These are phyloP conservation scores for Apodemia zela DNA, from an alignment of 2,888 invertebrate genomes.

Conservation along the genomic window DNA sequence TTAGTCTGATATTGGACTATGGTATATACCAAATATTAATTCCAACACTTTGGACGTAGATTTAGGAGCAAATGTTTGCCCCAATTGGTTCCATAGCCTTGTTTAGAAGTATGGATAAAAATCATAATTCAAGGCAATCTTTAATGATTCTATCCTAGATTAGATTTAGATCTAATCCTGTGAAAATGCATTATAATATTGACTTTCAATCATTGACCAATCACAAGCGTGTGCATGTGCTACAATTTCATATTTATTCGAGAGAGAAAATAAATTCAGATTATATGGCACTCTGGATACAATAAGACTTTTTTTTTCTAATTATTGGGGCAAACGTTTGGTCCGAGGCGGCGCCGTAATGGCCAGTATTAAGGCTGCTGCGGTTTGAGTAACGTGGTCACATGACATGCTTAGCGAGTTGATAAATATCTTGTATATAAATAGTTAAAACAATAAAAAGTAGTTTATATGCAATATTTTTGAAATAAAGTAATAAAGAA, in stretches of 20 bases:
- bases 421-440: conserved; percentile 13
- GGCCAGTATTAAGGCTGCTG: conserved; percentile 3
- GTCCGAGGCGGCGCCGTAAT: background rate
- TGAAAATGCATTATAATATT: background rate
- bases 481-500: background rate
- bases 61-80: background rate
- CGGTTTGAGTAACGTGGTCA: conserved; percentile 11
- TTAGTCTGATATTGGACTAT: background rate
- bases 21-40: background rate
- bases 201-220: background rate
- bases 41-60: background rate
- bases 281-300: background rate
- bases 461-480: background rate
- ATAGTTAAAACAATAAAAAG: conserved; percentile 4
- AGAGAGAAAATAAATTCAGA: background rate
- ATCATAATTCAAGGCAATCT: no score
- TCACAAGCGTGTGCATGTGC: background rate
- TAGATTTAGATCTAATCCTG: no score
- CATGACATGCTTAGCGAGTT: conserved; percentile 2
- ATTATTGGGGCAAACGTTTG: conserved; percentile 9
- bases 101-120: background rate
- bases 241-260: background rate
- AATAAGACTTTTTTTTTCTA: background rate
- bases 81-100: background rate
- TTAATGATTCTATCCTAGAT: no score